These are phyloP conservation scores for Homarus americanus DNA, from an alignment of 1,140 invertebrate genomes.

Conservation along the genomic window DNA sequence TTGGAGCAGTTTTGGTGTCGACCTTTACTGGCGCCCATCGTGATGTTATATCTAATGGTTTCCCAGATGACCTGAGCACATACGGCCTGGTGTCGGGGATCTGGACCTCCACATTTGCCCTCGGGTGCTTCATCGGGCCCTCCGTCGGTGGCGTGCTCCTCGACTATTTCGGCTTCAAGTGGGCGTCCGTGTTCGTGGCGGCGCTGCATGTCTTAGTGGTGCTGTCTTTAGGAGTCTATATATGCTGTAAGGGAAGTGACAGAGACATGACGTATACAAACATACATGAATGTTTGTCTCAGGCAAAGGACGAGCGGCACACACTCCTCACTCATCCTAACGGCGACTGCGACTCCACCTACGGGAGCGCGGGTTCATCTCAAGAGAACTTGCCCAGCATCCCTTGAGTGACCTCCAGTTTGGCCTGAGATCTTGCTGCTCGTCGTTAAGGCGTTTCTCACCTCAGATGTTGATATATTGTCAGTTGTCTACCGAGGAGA, in stretches of 20 bases:
- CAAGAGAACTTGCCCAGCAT: slow-evolving; percentile 34
- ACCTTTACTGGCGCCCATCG: slow-evolving; percentile 89
- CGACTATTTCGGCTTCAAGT: slow-evolving; percentile 86
- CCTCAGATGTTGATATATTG: no score
- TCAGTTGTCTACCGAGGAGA: no score
- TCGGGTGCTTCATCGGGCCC: slow-evolving; percentile 91
- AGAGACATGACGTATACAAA: not conserved
- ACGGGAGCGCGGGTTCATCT: slow-evolving; percentile 57
- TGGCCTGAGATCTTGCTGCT: no score
- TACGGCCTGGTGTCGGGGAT: slow-evolving; percentile 90
- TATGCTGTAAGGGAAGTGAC: slow-evolving; percentile 3
- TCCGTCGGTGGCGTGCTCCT: slow-evolving; percentile 87
- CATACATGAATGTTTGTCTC: slow-evolving; percentile 32
- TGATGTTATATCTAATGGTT: slow-evolving; percentile 85
- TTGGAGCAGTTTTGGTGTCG: slow-evolving; percentile 88
- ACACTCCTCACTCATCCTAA: not conserved
- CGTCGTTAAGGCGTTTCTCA: no score
- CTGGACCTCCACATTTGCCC: slow-evolving; percentile 91
- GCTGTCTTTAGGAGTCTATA: slow-evolving; percentile 22
- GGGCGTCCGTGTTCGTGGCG: slow-evolving; percentile 84
- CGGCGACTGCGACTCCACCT: slow-evolving; percentile 53
- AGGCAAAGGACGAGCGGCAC: slow-evolving; percentile 18
- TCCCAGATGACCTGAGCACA: slow-evolving; percentile 89
- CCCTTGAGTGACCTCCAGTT: not conserved
- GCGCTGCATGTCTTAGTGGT: slow-evolving; percentile 66